phyloP scores from a whole-genome alignment of 2,888 invertebrate genomes.

The Pristionchus maxplancki region DNA sequence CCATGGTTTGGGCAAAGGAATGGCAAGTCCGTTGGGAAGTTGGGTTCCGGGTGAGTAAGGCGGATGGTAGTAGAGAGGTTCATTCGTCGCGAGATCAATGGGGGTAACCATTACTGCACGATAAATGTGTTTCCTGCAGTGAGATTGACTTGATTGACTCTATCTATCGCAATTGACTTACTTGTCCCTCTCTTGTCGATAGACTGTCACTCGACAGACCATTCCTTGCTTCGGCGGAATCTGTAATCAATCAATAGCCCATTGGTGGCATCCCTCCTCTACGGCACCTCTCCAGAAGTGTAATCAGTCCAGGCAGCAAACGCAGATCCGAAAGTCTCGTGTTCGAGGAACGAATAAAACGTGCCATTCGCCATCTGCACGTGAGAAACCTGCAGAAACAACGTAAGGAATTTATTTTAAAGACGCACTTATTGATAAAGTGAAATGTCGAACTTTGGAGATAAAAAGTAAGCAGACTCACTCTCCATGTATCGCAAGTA shows the following conservation, averaged over 20 bases:
- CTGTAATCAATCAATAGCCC: not conserved
- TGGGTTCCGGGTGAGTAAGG: not conserved
- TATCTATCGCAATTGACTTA: not conserved
- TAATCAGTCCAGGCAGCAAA: constrained; percentile 51
- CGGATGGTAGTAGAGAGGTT: not conserved
- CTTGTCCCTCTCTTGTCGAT: constrained; percentile 49
- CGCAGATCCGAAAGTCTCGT: constrained; percentile 34
- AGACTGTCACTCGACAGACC: constrained; percentile 47
- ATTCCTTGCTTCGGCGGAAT: not conserved
- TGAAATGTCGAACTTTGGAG: no score
- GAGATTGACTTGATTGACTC: not conserved
- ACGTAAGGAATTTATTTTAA: no score
- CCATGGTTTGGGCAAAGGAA: constrained; percentile 21
- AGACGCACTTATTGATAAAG: no score
- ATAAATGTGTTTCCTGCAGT: constrained; percentile 29
- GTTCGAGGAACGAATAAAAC: constrained; percentile 46
- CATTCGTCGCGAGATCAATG: not conserved
- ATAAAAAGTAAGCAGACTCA: no score
- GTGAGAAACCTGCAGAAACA: constrained; percentile 43
- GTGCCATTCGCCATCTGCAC: constrained; percentile 20
- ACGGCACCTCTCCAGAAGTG: constrained; percentile 38
- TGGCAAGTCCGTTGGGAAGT: constrained; percentile 20
- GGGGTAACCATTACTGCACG: constrained; percentile 49
- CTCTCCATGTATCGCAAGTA: constrained; percentile 49
- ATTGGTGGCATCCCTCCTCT: not conserved